Evolutionary conservation across 2,113 vertebrate species (phyloP).

Genomic region (Crocuta crocuta): DNA sequence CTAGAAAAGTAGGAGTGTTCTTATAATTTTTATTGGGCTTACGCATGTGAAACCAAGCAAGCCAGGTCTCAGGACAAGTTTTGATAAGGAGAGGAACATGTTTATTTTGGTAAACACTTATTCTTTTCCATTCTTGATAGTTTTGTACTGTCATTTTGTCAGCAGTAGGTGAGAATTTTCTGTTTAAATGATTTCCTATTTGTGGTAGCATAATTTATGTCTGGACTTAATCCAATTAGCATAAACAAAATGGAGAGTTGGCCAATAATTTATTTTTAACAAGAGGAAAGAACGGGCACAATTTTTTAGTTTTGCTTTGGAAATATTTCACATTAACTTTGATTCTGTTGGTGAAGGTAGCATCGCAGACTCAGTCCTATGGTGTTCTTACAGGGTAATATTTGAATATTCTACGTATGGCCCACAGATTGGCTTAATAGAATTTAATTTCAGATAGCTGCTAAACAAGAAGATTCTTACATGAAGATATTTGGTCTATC

Average conservation of each 20-base stretch:
- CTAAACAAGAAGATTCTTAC: not conserved
- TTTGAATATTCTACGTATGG: not conserved
- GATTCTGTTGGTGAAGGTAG: not conserved
- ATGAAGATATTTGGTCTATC: not conserved
- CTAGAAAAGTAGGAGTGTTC: not conserved
- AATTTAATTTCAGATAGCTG: not conserved
- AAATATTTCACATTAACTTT: not conserved
- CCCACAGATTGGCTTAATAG: not conserved
- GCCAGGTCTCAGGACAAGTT: not conserved
- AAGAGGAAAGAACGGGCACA: not conserved
- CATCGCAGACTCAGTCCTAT: not conserved
- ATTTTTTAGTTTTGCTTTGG: not conserved
- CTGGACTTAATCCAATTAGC: not conserved
- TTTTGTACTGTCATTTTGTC: not conserved
- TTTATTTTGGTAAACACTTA: not conserved
- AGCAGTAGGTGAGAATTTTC: not conserved
- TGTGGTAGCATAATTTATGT: not conserved
- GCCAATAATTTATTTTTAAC: conserved; percentile 28
- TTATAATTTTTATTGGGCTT: not conserved
- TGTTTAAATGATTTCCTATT: conserved; percentile 26
- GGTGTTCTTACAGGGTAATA: not conserved
- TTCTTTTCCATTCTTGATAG: accelerated
- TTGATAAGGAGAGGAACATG: not conserved
- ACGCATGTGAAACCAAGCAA: not conserved
- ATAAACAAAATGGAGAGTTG: not conserved